Evolutionary conservation across 1,140 invertebrate genomes (phyloP).

Genomic region (Spodoptera frugiperda): DNA sequence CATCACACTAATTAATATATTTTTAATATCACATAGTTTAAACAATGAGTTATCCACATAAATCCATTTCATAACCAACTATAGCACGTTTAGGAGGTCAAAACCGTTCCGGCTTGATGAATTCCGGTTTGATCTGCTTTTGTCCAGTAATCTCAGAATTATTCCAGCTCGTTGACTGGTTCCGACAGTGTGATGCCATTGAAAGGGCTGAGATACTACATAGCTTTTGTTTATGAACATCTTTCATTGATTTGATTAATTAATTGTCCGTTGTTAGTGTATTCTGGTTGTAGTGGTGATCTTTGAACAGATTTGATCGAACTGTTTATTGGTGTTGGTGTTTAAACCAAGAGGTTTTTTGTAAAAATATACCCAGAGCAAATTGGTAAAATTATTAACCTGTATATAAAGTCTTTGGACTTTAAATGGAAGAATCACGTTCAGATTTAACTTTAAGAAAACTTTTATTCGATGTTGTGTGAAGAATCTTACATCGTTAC

Average conservation of each 20-base stretch:
- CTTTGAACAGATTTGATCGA: neutral
- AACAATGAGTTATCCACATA: too few species aligned
- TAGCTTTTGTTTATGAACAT: neutral
- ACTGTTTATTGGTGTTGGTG: neutral
- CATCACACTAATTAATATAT: too few species aligned
- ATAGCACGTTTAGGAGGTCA: neutral
- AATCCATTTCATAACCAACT: neutral
- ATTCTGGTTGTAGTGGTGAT: conserved; percentile 5
- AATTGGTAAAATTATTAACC: too few species aligned
- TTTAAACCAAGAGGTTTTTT: too few species aligned
- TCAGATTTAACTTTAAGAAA: too few species aligned
- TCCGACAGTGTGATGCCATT: conserved; percentile 13
- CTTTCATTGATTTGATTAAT: conserved; percentile 26
- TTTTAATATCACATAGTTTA: too few species aligned
- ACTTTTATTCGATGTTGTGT: too few species aligned
- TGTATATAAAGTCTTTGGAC: too few species aligned
- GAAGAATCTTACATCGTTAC: too few species aligned
- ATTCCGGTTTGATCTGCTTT: conserved; percentile 19
- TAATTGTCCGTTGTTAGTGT: neutral
- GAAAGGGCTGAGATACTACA: neutral
- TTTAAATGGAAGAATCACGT: too few species aligned
- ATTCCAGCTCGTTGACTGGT: conserved; percentile 3
- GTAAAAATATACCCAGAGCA: too few species aligned
- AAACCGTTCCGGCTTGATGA: conserved; percentile 10
- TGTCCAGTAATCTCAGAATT: conserved; percentile 26